Evolutionary conservation across 2,888 invertebrate genomes (phyloP).

Genomic region (Augochlorella aurata): DNA sequence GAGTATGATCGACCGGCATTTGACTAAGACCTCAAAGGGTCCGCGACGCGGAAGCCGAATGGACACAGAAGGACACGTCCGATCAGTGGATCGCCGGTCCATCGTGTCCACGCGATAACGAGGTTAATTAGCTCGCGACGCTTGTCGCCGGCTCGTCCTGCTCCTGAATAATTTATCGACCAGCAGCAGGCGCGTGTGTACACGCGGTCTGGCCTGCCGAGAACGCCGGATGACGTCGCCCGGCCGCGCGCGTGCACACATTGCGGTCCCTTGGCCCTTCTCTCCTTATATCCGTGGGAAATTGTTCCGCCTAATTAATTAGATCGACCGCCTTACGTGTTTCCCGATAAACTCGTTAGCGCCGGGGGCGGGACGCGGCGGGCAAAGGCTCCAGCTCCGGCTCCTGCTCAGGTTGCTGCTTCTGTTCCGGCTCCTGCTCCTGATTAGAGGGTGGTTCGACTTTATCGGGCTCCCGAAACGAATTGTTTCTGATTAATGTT

Average conservation of each 20-base stretch:
- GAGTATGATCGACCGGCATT: background rate
- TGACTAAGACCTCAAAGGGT: background rate
- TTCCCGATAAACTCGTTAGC: constrained; percentile 53
- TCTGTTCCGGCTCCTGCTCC: background rate
- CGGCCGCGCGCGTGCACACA: background rate
- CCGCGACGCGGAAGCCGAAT: constrained; percentile 4
- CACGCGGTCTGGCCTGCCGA: constrained; percentile 14
- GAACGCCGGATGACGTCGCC: constrained; percentile 1
- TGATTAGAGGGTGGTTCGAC: constrained; percentile 24
- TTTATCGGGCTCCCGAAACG: constrained; percentile 23
- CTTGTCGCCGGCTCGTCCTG: constrained; percentile 59
- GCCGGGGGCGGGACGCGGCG: background rate
- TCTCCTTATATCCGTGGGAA: constrained; percentile 45
- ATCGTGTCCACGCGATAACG: constrained; percentile 57
- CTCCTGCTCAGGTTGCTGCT: too few species aligned
- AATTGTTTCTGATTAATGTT: constrained; percentile 25
- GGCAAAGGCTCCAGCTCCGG: background rate
- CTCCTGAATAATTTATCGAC: constrained; percentile 64
- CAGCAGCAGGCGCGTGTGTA: constrained; percentile 52
- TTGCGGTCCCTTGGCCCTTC: background rate
- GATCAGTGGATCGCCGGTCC: constrained; percentile 24
- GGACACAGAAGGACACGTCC: constrained; percentile 26
- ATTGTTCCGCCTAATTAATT: constrained; percentile 52
- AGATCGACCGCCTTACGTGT: constrained; percentile 37
- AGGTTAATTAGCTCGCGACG: constrained; percentile 63